Evolutionary conservation across 53 echinoderm and acorn worm genomes (phyloP).

Genomic region (Henricia sp.): DNA sequence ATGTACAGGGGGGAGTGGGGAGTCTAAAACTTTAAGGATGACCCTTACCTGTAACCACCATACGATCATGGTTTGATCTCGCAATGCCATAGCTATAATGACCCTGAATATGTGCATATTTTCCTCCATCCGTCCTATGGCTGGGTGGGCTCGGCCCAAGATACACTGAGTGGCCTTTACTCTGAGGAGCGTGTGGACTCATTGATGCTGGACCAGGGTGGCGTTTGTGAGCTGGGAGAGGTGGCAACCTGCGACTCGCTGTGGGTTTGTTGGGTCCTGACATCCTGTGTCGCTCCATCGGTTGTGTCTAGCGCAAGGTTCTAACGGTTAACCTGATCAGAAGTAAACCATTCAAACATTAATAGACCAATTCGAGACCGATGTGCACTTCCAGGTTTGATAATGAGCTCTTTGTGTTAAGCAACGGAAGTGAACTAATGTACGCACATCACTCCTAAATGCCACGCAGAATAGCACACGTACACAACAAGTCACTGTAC

Average conservation of each 20-base stretch:
- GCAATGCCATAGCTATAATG: conserved; percentile 47
- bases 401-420: too few species aligned
- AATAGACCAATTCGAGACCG: too few species aligned
- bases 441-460: too few species aligned
- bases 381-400: too few species aligned
- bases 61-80: conserved; percentile 54
- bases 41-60: conserved; percentile 81
- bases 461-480: too few species aligned
- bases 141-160: conserved; percentile 38
- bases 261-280: conserved; percentile 84
- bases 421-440: too few species aligned
- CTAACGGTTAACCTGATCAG: too few species aligned
- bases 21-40: background rate
- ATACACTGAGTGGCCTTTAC: conserved; percentile 61
- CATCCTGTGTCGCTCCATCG: conserved; percentile 70
- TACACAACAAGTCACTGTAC: too few species aligned
- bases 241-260: conserved; percentile 81
- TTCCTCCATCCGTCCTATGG: conserved; percentile 18
- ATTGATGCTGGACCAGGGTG: conserved; percentile 31
- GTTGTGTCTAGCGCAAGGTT: conserved; percentile 19
- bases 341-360: too few species aligned
- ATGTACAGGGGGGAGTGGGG: too few species aligned
- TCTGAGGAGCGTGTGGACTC: conserved; percentile 61
- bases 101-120: conserved; percentile 52
- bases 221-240: conserved; percentile 69